Percentiles rank a stretch among this genome's conserved stretches.
Evolutionary conservation across 2,113 vertebrate genomes (phyloP).

Genomic region (Syngnathus scovelli): DNA sequence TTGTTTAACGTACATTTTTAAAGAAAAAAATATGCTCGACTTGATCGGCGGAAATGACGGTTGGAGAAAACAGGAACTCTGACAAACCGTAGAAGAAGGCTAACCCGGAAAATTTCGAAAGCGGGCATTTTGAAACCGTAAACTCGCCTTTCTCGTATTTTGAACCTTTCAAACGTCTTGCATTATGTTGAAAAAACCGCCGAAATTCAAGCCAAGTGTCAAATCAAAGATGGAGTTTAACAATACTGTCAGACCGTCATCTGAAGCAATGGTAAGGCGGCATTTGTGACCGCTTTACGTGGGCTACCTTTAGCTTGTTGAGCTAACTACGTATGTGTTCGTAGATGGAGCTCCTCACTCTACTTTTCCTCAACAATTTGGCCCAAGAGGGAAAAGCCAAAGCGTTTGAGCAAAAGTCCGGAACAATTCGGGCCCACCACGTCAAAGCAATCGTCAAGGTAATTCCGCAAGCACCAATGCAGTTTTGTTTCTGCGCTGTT

Average conservation of each 20-base stretch:
- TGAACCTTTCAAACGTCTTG: accelerated
- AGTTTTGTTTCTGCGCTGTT: not conserved
- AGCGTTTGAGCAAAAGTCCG: slow-evolving; percentile 67
- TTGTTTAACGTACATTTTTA: not conserved
- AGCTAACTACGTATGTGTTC: not conserved
- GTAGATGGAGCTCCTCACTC: slow-evolving; percentile 62
- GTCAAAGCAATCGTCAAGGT: slow-evolving; percentile 65
- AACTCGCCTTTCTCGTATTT: not conserved
- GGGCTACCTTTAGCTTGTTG: not conserved
- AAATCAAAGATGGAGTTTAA: slow-evolving; percentile 37
- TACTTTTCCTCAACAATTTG: slow-evolving; percentile 63
- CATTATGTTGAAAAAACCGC: slow-evolving; percentile 51
- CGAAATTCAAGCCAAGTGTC: slow-evolving; percentile 42
- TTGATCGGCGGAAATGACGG: not conserved
- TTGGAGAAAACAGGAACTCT: not conserved
- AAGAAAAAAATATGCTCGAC: not conserved
- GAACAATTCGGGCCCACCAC: slow-evolving; percentile 59
- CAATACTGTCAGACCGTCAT: slow-evolving; percentile 31
- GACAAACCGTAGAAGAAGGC: not conserved
- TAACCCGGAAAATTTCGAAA: slow-evolving; percentile 17
- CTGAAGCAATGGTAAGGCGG: slow-evolving; percentile 56
- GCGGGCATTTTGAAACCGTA: slow-evolving; percentile 54
- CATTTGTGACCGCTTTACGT: not conserved
- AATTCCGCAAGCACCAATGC: not conserved
- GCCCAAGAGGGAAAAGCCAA: slow-evolving; percentile 64